Conservation (phyloP, 1,140 invertebrate genomes). For the Drosophila arizonae region DNA sequence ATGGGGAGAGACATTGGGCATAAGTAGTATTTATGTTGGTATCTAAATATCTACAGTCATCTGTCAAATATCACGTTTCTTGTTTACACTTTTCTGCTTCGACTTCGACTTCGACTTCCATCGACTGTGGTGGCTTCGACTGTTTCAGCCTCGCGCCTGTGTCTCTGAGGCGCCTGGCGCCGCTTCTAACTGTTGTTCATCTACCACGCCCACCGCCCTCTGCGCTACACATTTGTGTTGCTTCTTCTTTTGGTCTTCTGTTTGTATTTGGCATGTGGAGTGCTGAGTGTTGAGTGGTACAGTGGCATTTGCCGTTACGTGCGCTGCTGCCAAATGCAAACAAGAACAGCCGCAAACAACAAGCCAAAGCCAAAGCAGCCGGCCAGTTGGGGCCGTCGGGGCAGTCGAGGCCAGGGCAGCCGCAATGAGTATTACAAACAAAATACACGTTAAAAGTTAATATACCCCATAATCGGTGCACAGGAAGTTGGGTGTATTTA, state of each 20-base stretch:
- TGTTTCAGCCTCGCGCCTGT: not conserved
- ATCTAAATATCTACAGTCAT: conserved; percentile 79
- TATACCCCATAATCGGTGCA: conserved; percentile 14
- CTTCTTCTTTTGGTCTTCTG: conserved; percentile 22
- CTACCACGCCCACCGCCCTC: not conserved
- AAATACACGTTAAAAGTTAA: conserved; percentile 21
- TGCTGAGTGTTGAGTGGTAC: conserved; percentile 35
- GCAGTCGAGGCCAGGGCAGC: not conserved
- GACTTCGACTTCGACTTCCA: conserved; percentile 1
- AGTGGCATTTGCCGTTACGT: conserved; percentile 40
- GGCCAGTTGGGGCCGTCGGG: not conserved
- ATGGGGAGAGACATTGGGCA: conserved; percentile 35
- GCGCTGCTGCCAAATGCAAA: conserved; percentile 63
- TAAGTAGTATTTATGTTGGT: conserved; percentile 78
- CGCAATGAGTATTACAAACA: conserved; percentile 42
- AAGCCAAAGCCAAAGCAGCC: not conserved
- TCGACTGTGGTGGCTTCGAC: not conserved
- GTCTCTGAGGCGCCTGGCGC: conserved; percentile 2
- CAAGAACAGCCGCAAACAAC: conserved; percentile 41
- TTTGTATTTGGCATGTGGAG: conserved; percentile 45
- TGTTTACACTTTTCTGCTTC: conserved; percentile 64
- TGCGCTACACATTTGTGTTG: not conserved
- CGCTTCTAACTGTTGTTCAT: conserved; percentile 4
- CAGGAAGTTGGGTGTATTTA: not conserved
- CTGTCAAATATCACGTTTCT: conserved; percentile 79